Evolutionary conservation across 1,140 invertebrate genomes (phyloP), one percentile per base, ranked within the genome.

Genomic region (Hyles vespertilio): DNA sequence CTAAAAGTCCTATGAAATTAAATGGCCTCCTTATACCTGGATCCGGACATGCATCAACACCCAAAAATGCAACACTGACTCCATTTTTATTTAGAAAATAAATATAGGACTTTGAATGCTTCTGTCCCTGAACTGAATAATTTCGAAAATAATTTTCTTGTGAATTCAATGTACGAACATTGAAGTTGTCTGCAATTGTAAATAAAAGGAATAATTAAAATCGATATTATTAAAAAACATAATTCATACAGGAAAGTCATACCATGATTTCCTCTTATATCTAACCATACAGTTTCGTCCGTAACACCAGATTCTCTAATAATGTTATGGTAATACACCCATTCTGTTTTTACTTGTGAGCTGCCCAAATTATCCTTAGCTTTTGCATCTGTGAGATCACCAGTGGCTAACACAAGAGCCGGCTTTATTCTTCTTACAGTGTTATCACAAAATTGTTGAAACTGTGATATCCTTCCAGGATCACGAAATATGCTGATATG

Each of bases 191-290:
- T 98, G 89, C 40, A 94, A 92, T 72, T 32, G 9, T 61, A 59
- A 51, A 54, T 50, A 33, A 7, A 48, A 0, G 5, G 22, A 22
- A 22, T 10, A 5, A 48, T 11, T 11, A 48, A 48, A 11, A 11
- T 48, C n/a, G n/a, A 11, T 11, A 5, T 11, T 7, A n/a, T 11
- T 8, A 58, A 40, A 40, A 40, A 40, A 8, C 36, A 40, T 40
- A 40, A 40, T 40, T 5, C 4, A 40, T 40, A 40, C 48, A 34
- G 4, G 33, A 62, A 10, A 48, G 7, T 11, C 70, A 81, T 90
- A 97, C 96, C 97, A 93, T 98, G 97, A 92, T 98, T 98, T 83
- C 97, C 97, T 87, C 97, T 91, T 59, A 98, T 94, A 89, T 98
- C 97, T 49, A 98, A 88, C 96, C 97, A 98, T 7, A 92, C 88